A percentile compares a stretch with the other conserved stretches of the same genome.
These are phyloP conservation scores for Eumeta japonica DNA, from an alignment of 1,140 invertebrate species.

Conservation along the genomic window DNA sequence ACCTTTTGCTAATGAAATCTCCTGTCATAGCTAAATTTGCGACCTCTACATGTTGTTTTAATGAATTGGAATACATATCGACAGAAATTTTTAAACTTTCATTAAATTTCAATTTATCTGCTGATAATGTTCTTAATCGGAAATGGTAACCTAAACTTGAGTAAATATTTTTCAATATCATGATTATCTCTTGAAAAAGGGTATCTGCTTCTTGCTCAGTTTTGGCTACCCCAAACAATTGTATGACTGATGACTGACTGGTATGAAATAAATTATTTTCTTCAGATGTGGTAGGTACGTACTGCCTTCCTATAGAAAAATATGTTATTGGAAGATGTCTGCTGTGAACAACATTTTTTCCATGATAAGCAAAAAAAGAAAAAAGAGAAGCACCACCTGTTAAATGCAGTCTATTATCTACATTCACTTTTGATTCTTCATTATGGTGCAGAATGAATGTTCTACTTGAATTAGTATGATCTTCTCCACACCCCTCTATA, in stretches of 20 bases:
- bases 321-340: constrained; percentile 62
- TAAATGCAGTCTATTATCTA: constrained; percentile 61
- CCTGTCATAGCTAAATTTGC: constrained; percentile 64
- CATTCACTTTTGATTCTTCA: constrained; percentile 45
- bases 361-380: constrained; percentile 65
- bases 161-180: constrained; percentile 56
- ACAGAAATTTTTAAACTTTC: constrained; percentile 64
- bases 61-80: constrained; percentile 66
- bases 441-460: constrained; percentile 60
- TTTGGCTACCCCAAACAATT: constrained; percentile 58
- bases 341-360: constrained; percentile 59
- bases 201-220: constrained; percentile 40
- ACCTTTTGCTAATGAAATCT: constrained; percentile 67
- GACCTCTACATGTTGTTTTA: constrained; percentile 63
- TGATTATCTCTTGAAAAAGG: constrained; percentile 51
- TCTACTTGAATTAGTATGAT: constrained; percentile 54
- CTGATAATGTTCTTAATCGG: constrained; percentile 57
- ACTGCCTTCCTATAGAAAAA: constrained; percentile 64
- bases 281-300: constrained; percentile 49
- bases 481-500: constrained; percentile 65
- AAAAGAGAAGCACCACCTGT: constrained; percentile 64
- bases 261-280: constrained; percentile 60
- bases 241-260: constrained; percentile 61
- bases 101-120: constrained; percentile 55
- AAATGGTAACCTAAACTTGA: constrained; percentile 63